Conservation (phyloP, 1,140 invertebrate species). For the Caenorhabditis briggsae region DNA sequence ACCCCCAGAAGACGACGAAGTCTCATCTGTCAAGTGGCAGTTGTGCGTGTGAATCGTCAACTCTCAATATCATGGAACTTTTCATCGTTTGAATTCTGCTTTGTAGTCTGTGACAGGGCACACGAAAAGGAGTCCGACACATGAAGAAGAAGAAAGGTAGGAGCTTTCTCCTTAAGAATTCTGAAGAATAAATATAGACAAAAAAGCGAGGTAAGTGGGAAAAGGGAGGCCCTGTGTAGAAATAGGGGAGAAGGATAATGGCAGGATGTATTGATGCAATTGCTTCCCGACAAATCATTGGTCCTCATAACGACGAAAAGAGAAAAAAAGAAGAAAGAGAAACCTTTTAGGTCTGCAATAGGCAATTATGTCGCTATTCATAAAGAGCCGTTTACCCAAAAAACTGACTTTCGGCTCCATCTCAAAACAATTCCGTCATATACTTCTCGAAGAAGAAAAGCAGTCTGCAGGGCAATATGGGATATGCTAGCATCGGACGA, state of each 20-base stretch:
- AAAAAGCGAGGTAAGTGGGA: constrained; percentile 24
- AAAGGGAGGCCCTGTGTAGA: constrained; percentile 30
- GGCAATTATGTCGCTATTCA: not conserved
- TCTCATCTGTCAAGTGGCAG: constrained; percentile 52
- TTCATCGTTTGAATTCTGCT: constrained; percentile 33
- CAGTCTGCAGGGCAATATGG: too few species aligned
- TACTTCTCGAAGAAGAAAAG: too few species aligned
- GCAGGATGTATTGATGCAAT: constrained; percentile 55
- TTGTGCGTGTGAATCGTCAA: constrained; percentile 40
- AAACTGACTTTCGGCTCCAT: not conserved
- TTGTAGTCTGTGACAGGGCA: not conserved
- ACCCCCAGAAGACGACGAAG: not conserved
- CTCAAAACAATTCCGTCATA: too few species aligned
- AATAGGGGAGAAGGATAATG: constrained; percentile 38
- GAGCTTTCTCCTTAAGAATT: not conserved
- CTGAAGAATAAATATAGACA: not conserved
- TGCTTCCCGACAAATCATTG: constrained; percentile 56
- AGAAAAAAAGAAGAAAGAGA: constrained; percentile 18
- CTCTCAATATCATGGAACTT: constrained; percentile 4
- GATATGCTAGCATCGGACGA: too few species aligned
- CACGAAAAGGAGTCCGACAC: not conserved
- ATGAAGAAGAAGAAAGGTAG: not conserved
- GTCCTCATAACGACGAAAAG: constrained; percentile 52
- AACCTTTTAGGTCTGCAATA: constrained; percentile 42
- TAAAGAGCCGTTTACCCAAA: not conserved